Evolutionary conservation across 2,797 vertebrate genomes (phyloP), one percentile per base, ranked within the genome.

Genomic region (Arremon aurantiirostris): DNA sequence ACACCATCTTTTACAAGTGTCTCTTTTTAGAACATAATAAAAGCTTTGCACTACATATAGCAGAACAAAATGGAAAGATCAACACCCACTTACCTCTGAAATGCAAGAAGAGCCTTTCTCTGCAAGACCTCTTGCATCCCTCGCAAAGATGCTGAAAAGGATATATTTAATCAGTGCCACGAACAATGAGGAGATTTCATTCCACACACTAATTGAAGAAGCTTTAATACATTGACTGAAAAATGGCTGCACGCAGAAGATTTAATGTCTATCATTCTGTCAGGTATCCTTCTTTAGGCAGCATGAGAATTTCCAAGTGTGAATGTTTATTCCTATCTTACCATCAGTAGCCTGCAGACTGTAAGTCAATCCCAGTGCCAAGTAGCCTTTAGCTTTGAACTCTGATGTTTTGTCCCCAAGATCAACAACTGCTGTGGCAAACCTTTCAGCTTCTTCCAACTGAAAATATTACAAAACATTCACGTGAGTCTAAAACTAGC

Each of bases 271-370:
- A 69, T 47, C 35, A 32, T 87, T 85, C 65, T 75, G 56, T 34
- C 86, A 44, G 13, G 21, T 73, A 68, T 24, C 50, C 47, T 65
- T 84, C 68, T 64, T 41, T 59, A 91, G n/a, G 37, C 35, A 90
- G 88, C 19, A 75, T 6, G 23, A 22, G 68, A 70, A 86, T 81
- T 94, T 82, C 39, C 42, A 57, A 70, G 85, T 3, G 10, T 27
- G 46, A 82, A 50, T 42, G 26, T 57, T 80, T 81, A 71, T 39
- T 85, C 56, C 76, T 59, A 78, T 89, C 98, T 98, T 96, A 99
- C 99, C 99, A 39, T 99, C 99, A 27, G 99, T 99, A 86, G 99
- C 99, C 97, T 99, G 99, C 55, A 99, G 98, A 95, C 99, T 99
- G 96, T 99, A 99, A 24, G 99, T 98, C 81, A 99, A 97, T 88